Percentiles rank a stretch among this genome's conserved stretches.
These are phyloP conservation scores for Camponotus fellah DNA, from an alignment of 2,888 invertebrate genomes.

Conservation along the genomic window DNA sequence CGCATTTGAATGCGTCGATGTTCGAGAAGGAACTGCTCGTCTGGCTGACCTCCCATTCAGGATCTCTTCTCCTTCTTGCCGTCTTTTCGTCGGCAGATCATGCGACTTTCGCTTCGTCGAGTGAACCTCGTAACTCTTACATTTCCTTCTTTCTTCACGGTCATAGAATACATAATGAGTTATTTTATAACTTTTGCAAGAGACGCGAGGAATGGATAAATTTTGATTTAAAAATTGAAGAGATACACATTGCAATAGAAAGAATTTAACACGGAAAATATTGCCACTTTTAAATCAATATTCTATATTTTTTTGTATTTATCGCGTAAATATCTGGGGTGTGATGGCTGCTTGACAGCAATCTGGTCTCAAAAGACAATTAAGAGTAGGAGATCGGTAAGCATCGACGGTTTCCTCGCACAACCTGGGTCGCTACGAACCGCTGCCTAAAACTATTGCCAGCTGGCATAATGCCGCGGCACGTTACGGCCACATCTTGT, in stretches of 20 bases:
- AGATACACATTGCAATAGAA: background rate
- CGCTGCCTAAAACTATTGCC: constrained; percentile 75
- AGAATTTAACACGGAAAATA: background rate
- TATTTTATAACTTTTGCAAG: constrained; percentile 16
- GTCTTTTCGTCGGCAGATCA: constrained; percentile 7
- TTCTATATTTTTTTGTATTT: background rate
- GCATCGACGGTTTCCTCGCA: constrained; percentile 42
- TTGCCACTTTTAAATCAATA: background rate
- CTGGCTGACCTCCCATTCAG: constrained; percentile 63
- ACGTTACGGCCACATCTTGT: constrained; percentile 64
- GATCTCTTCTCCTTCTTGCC: constrained; percentile 31
- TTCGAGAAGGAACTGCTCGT: constrained; percentile 52
- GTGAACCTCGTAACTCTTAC: constrained; percentile 22
- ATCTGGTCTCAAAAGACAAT: constrained; percentile 28
- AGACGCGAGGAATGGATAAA: background rate
- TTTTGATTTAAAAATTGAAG: background rate
- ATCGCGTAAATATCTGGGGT: background rate
- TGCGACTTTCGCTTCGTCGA: constrained; percentile 36
- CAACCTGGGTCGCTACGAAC: constrained; percentile 54
- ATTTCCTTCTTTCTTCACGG: constrained; percentile 9
- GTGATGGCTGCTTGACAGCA: background rate
- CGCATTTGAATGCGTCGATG: constrained; percentile 75
- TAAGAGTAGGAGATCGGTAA: constrained; percentile 36
- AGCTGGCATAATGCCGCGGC: constrained; percentile 84
- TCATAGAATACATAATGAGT: constrained; percentile 7